Evolutionary conservation across 2,888 invertebrate species (phyloP), one percentile per base, ranked within the genome.

Genomic region (Fissipunctia ypsillon): DNA sequence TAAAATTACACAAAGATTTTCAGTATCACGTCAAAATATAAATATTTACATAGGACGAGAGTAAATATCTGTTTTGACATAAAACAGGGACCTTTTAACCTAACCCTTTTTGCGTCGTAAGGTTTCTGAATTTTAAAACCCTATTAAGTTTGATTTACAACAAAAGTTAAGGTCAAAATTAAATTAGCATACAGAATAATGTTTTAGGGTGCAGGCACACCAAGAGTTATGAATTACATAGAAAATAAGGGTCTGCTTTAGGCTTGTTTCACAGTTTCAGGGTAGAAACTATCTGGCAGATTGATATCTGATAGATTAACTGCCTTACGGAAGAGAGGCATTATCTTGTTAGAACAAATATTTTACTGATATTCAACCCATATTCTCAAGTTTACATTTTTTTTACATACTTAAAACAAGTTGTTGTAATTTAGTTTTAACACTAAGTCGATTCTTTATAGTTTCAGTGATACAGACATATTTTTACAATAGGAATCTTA

Each of bases 121-220:
- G 65, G 59, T 63, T 45, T 38, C 41, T 66, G 65, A 72, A 73
- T 77, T 77, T 76, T 71, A 80, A 77, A 69, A 77, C 68, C 81
- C 54, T 73, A 80, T 77, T 84, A 60, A 7, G 14, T 77, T 67
- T 76, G 84, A 86, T 84, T 84, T 84, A 84, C 48, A 63, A 14
- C 56, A 48, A 76, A 84, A 84, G 72, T 84, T 86, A n/a, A 45
- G 59, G 70, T 69, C n/a, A 56, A 73, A 84, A 84, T 84, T 54
- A 72, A 84, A 84, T 84, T 80, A 72, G 56, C 63, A 74, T 85
- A 60, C 63, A 67, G 35, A 85, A 67, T 85, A 48, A 76, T 61
- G 22, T 45, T 48, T 25, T 31, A 48, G 52, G 78, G 25, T 25
- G 16, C 50, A 56, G 5, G 12, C 31, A 25, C 1, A 45, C n/a